Percentiles rank a stretch among this genome's conserved stretches.
Conservation (phyloP, 2,113 vertebrate species). For the Oostethus manadensis region DNA sequence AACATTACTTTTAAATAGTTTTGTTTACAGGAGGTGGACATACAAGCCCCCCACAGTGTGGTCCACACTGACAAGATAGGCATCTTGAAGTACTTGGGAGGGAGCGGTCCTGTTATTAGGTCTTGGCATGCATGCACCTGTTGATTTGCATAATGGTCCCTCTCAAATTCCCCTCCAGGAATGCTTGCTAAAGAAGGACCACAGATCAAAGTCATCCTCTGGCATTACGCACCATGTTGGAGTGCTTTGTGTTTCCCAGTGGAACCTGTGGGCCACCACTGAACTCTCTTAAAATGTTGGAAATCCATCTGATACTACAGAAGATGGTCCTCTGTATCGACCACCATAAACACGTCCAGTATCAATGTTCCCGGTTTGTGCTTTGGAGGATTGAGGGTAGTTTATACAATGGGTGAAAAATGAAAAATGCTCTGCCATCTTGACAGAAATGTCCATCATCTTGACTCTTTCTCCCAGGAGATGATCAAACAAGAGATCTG, state of each 20-base stretch:
- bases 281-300: constrained; percentile 34
- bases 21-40: constrained; percentile 20
- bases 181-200: constrained; percentile 60
- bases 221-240: constrained; percentile 41
- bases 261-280: constrained; percentile 22
- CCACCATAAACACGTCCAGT: constrained; percentile 55
- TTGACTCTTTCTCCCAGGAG: no score
- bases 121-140: constrained; percentile 70
- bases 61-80: constrained; percentile 47
- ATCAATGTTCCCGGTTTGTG: not conserved
- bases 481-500: no score
- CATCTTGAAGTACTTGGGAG: constrained; percentile 73
- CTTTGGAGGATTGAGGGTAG: not conserved
- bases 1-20: constrained; percentile 16
- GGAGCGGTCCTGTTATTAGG: constrained; percentile 49
- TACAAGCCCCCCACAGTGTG: constrained; percentile 31
- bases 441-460: no score
- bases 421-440: no score
- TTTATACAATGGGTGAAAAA: no score
- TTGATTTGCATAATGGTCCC: constrained; percentile 72
- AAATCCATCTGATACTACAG: constrained; percentile 34
- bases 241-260: constrained; percentile 25
- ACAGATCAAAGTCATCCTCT: constrained; percentile 59
- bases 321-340: not conserved
- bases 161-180: constrained; percentile 63